These are phyloP conservation scores for Dipus sagitta DNA, from an alignment of 2,797 vertebrate species.

Conservation along the genomic window DNA sequence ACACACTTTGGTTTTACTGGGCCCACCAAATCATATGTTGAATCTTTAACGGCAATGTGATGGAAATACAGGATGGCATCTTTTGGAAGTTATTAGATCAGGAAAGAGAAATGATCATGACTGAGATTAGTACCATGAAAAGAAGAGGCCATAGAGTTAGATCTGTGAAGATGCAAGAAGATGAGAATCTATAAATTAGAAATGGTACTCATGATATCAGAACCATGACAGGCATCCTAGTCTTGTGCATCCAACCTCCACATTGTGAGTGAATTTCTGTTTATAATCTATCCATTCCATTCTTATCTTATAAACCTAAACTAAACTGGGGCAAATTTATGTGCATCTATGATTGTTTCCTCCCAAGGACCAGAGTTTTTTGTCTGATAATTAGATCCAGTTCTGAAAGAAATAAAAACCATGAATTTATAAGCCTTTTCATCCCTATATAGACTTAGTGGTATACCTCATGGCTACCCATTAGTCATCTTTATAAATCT, in stretches of 20 bases:
- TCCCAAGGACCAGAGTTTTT: background rate
- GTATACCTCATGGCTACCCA: too few species aligned
- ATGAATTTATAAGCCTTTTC: background rate
- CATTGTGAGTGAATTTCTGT: background rate
- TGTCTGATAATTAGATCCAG: background rate
- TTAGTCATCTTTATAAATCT: background rate
- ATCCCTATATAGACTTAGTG: background rate
- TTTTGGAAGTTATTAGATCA: background rate
- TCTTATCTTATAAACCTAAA: too few species aligned
- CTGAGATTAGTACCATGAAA: background rate
- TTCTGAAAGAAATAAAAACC: background rate
- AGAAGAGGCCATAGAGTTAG: background rate
- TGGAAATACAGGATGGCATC: background rate
- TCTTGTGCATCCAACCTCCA: background rate
- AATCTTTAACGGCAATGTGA: background rate
- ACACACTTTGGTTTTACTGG: background rate
- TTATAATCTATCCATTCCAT: background rate
- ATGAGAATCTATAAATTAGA: background rate
- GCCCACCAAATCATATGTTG: background rate
- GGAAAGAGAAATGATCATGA: background rate
- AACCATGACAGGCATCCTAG: background rate
- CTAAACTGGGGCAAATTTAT: background rate
- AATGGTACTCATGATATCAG: background rate
- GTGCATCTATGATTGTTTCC: background rate
- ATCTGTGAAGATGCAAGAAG: background rate